phyloP scores from a whole-genome alignment of 1,140 invertebrate genomes.

The Calliopsis andreniformis region DNA sequence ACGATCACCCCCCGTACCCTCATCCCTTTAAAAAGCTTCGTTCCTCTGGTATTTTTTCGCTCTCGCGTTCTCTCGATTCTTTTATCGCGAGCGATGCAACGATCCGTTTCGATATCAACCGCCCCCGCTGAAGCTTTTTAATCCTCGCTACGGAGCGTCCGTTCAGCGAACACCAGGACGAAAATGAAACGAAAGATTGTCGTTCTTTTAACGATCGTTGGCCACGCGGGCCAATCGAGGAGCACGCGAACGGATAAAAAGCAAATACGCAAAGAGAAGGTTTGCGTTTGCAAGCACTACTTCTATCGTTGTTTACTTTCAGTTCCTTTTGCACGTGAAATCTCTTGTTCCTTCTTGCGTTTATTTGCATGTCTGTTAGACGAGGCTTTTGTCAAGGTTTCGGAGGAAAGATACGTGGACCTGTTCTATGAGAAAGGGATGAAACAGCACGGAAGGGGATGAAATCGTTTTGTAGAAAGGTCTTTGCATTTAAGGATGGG shows the following conservation, averaged over 20 bases:
- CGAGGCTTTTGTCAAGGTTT: not conserved
- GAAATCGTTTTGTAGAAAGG: not conserved
- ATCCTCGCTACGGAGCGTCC: not conserved
- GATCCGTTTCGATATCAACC: slow-evolving; percentile 11
- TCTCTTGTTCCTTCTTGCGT: not conserved
- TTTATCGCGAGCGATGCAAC: slow-evolving; percentile 15
- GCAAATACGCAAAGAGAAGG: not conserved
- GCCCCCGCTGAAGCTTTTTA: not conserved
- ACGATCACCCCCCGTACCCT: not conserved
- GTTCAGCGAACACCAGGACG: not conserved
- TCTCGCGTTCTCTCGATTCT: slow-evolving; percentile 1
- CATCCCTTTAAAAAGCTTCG: not conserved
- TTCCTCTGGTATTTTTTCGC: not conserved
- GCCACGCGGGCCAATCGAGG: not conserved
- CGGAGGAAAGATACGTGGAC: not conserved
- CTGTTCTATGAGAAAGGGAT: too few relatives aligned
- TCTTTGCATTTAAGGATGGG: not conserved
- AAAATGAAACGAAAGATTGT: slow-evolving; percentile 25
- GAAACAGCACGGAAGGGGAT: not conserved
- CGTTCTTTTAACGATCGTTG: not conserved
- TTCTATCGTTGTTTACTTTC: not conserved
- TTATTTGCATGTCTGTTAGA: not conserved
- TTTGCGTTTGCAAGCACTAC: not conserved
- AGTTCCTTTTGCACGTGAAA: too few relatives aligned
- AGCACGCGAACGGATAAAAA: not conserved